These are phyloP conservation scores for Atethmia centrago DNA, from an alignment of 2,888 invertebrate genomes.

Conservation along the genomic window DNA sequence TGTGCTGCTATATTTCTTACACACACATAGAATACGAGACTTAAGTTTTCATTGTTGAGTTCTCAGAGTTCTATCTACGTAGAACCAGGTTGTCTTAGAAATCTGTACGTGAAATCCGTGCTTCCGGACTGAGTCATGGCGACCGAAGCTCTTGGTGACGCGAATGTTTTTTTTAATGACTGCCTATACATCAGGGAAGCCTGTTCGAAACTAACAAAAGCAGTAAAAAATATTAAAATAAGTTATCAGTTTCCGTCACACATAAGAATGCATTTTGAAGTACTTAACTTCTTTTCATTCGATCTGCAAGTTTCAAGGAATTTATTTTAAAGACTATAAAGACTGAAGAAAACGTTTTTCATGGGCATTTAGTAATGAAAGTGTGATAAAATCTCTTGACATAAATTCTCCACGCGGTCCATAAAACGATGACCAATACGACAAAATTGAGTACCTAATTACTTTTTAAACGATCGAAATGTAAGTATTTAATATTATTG, in stretches of 20 bases:
- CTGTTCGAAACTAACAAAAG: slow-evolving; percentile 3
- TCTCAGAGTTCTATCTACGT: slow-evolving; percentile 54
- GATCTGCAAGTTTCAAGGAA: not conserved
- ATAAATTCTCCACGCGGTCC: not conserved
- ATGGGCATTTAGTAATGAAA: not conserved
- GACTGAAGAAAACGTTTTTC: not conserved
- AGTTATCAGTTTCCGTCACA: not conserved
- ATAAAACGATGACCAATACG: not conserved
- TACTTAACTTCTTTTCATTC: not conserved
- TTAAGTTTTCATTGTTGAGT: slow-evolving; percentile 60
- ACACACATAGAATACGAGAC: slow-evolving; percentile 40
- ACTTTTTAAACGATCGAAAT: not conserved
- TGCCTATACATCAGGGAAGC: not conserved
- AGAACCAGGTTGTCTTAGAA: slow-evolving; percentile 56
- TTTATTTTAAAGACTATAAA: not conserved
- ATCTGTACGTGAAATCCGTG: slow-evolving; percentile 41
- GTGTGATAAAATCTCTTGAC: not conserved
- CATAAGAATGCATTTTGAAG: not conserved
- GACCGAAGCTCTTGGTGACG: slow-evolving; percentile 5
- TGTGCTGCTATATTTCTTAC: slow-evolving; percentile 53
- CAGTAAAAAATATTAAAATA: not conserved
- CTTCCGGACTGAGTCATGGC: slow-evolving; percentile 57
- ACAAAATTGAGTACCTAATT: not conserved
- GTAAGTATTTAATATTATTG: not conserved
- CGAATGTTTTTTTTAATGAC: slow-evolving; percentile 4